A percentile compares a stretch with the other conserved stretches of the same genome.
These are phyloP conservation scores for Crocodylus rhombifer DNA, from an alignment of 2,797 vertebrate genomes.

Conservation along the genomic window DNA sequence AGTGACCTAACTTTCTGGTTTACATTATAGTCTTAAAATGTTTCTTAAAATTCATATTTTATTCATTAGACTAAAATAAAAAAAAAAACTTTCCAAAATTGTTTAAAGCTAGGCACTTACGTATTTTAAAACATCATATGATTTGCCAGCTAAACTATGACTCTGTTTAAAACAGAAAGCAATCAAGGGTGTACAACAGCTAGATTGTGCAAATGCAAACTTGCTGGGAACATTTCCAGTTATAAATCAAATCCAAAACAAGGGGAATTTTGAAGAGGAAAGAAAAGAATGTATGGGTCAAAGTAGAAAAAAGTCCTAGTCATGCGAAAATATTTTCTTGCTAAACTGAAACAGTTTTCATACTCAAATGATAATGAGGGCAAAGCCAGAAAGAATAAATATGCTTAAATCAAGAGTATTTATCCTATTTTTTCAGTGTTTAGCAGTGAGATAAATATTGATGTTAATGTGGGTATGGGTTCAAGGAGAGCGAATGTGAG, in stretches of 20 bases:
- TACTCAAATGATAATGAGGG: slow-evolving; percentile 67
- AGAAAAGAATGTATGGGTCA: slow-evolving; percentile 70
- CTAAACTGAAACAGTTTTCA: slow-evolving; percentile 73
- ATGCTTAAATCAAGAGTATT: slow-evolving; percentile 26
- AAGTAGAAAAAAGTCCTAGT: slow-evolving; percentile 65
- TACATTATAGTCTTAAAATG: background rate
- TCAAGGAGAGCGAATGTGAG: slow-evolving; percentile 41
- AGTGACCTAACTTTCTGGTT: background rate
- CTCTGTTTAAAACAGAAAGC: slow-evolving; percentile 62
- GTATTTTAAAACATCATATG: slow-evolving; percentile 67
- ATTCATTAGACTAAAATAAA: background rate
- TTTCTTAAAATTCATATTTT: slow-evolving; percentile 12
- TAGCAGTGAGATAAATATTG: slow-evolving; percentile 33
- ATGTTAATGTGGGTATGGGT: slow-evolving; percentile 24
- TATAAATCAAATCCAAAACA: slow-evolving; percentile 71
- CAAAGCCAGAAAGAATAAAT: slow-evolving; percentile 60
- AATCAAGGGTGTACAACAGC: slow-evolving; percentile 45
- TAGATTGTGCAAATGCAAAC: slow-evolving; percentile 53
- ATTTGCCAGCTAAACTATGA: slow-evolving; percentile 67
- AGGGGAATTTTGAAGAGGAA: slow-evolving; percentile 75
- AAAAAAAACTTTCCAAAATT: background rate
- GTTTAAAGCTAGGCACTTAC: slow-evolving; percentile 5
- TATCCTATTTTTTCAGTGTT: slow-evolving; percentile 12
- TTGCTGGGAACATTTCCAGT: slow-evolving; percentile 58
- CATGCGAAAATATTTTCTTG: slow-evolving; percentile 67